Conservation (phyloP, 1,140 invertebrate species). For the Carcinoscorpius rotundicauda region DNA sequence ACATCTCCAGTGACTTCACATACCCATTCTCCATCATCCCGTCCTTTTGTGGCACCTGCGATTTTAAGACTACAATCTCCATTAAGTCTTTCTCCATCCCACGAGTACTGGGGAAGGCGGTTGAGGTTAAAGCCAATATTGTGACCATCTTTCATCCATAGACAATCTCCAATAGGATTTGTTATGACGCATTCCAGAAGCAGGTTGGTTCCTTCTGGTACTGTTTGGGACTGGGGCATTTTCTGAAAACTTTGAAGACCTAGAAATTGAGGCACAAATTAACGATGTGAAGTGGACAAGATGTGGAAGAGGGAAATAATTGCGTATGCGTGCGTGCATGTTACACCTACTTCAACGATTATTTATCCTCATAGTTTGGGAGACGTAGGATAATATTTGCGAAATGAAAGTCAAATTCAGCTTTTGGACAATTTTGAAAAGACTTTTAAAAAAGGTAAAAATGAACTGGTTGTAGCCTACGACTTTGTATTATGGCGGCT, state of each 20-base stretch:
- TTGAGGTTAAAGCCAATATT: slow-evolving; percentile 18
- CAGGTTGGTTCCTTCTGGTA: slow-evolving; percentile 10
- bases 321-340: not conserved
- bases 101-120: slow-evolving; percentile 12
- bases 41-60: not conserved
- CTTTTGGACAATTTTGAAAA: too few relatives aligned
- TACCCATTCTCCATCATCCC: slow-evolving; percentile 21
- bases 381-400: too few relatives aligned
- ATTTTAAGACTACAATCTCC: slow-evolving; percentile 21
- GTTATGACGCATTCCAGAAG: slow-evolving; percentile 18
- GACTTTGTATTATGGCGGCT: too few relatives aligned
- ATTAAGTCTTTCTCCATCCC: slow-evolving; percentile 5
- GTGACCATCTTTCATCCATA: slow-evolving; percentile 20
- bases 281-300: not conserved
- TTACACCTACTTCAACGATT: not conserved
- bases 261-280: too few relatives aligned
- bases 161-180: slow-evolving; percentile 17
- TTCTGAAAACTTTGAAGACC: slow-evolving; percentile 12
- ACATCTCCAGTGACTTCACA: slow-evolving; percentile 20
- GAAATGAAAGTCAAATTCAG: too few relatives aligned
- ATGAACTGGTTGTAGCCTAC: too few relatives aligned
- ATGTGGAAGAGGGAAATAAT: not conserved
- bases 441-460: too few relatives aligned
- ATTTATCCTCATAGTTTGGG: not conserved
- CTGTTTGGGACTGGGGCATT: slow-evolving; percentile 12